phyloP scores from a whole-genome alignment of 2,888 invertebrate species.

The Leptinotarsa rubiginosa region DNA sequence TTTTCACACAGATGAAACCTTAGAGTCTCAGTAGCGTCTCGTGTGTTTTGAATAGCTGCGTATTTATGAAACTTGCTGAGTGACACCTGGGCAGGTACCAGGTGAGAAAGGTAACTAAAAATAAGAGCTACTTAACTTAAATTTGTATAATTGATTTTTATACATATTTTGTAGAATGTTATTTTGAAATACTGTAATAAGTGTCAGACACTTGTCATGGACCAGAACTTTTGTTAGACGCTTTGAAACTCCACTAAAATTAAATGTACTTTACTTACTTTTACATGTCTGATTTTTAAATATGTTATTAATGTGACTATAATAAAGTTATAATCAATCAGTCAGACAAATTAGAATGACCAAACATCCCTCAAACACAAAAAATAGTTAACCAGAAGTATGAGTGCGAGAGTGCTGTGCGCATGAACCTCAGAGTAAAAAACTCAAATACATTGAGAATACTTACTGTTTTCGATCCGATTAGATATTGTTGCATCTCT shows the following conservation, averaged over 20 bases:
- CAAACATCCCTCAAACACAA: too few species aligned
- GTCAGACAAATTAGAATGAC: conserved; percentile 8
- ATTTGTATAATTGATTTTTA: too few species aligned
- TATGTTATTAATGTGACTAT: conserved; percentile 22
- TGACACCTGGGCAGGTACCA: too few species aligned
- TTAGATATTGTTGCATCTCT: conserved; percentile 8
- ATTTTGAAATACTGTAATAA: neutral
- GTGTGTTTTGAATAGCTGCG: too few species aligned
- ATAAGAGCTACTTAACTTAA: too few species aligned
- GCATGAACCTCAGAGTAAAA: conserved; percentile 20
- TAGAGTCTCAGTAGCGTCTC: too few species aligned
- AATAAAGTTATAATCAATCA: conserved; percentile 25
- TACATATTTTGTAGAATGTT: too few species aligned
- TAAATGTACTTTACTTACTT: conserved; percentile 22
- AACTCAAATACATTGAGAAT: neutral
- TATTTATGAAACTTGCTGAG: too few species aligned
- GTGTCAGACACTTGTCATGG: conserved; percentile 29
- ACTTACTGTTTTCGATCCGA: conserved; percentile 3
- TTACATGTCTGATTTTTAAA: conserved; percentile 18
- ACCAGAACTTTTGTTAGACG: too few species aligned
- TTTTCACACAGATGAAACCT: too few species aligned
- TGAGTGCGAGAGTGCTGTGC: conserved; percentile 26
- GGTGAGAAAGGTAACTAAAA: too few species aligned
- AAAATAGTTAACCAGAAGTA: conserved; percentile 20
- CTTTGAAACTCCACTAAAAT: too few species aligned